Evolutionary conservation across 2,888 invertebrate species (phyloP).

Genomic region (Hypomecis atomaria): DNA sequence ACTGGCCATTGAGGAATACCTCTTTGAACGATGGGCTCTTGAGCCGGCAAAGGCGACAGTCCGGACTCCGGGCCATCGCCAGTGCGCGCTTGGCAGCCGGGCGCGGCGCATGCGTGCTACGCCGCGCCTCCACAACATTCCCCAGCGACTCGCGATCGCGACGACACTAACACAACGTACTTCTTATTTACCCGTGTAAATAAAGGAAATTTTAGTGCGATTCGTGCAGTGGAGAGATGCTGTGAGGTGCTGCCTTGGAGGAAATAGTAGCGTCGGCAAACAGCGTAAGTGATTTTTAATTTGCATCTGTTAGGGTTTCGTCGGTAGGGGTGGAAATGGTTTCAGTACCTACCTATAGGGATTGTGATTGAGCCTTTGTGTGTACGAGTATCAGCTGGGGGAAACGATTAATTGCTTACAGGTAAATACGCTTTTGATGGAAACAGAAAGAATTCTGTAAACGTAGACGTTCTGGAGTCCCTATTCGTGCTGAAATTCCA

Average conservation of each 20-base stretch:
- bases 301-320: background rate
- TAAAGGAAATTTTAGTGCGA: background rate
- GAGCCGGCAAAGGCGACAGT: no score
- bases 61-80: background rate
- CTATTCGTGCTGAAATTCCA: no score
- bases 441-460: no score
- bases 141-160: background rate
- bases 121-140: background rate
- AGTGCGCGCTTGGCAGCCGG: background rate
- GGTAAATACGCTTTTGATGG: no score
- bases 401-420: no score
- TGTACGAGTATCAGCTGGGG: no score
- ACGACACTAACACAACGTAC: background rate
- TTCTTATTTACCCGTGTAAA: background rate
- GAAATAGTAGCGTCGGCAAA: background rate
- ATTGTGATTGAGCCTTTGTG: no score
- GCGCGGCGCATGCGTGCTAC: conserved; percentile 12
- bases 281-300: conserved; percentile 2
- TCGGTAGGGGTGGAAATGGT: no score
- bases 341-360: background rate
- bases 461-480: no score
- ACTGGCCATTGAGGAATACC: no score
- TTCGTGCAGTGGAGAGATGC: background rate
- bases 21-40: no score
- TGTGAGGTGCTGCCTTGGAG: background rate